Evolutionary conservation across 53 echinoderm and acorn worm genomes (phyloP).

Genomic region (Stichopus horrens): DNA sequence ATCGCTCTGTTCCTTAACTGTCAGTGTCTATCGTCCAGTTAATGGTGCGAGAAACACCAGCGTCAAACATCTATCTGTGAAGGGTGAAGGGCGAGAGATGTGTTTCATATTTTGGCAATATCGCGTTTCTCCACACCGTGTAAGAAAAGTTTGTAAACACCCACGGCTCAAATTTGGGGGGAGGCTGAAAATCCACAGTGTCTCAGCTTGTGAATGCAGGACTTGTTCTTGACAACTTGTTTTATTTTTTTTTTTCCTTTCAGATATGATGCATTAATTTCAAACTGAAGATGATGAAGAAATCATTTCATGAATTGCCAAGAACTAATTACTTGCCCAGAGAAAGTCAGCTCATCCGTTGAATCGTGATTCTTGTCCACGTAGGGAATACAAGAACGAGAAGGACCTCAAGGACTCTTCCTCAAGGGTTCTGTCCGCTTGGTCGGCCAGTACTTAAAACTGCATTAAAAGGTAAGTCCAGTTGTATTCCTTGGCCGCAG

Average conservation of each 20-base stretch:
- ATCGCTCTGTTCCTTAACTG: too few species aligned
- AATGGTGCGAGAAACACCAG: too few species aligned
- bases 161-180: too few species aligned
- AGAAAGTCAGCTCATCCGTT: neutral
- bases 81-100: too few species aligned
- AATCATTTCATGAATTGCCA: neutral
- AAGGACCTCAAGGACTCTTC: neutral
- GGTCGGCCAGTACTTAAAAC: slow-evolving; percentile 39
- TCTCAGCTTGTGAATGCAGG: too few species aligned
- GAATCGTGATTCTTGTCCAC: neutral
- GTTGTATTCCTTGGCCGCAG: too few species aligned
- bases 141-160: too few species aligned
- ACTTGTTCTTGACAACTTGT: neutral
- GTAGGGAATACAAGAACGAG: neutral
- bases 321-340: neutral
- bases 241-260: neutral
- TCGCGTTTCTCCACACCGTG: too few species aligned
- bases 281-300: neutral
- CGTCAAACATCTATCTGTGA: too few species aligned
- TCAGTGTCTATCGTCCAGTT: too few species aligned
- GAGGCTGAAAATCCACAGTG: too few species aligned
- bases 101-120: too few species aligned
- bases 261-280: slow-evolving; percentile 17
- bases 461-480: slow-evolving; percentile 5
- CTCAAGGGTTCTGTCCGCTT: neutral